These are phyloP conservation scores for Prunella himalayana DNA, from an alignment of 2,113 vertebrate species.

Conservation along the genomic window DNA sequence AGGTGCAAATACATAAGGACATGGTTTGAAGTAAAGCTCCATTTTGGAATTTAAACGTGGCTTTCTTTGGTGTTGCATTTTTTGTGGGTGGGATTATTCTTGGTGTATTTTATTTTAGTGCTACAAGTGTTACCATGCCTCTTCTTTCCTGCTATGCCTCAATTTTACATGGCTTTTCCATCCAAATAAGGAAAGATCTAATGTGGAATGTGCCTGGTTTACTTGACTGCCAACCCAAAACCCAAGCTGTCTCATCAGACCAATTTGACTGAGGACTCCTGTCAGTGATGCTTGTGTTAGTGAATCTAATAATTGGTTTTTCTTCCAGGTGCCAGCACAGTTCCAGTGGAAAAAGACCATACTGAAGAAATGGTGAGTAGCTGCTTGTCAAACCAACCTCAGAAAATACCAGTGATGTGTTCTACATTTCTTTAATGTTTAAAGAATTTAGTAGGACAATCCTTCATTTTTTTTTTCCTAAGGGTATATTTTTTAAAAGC, in stretches of 20 bases:
- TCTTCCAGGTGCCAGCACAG: constrained; percentile 6
- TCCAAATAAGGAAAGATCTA: background rate
- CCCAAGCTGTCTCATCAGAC: background rate
- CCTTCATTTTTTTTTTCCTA: background rate
- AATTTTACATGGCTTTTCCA: background rate
- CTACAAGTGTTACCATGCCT: background rate
- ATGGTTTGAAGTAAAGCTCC: background rate
- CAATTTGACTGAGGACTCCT: background rate
- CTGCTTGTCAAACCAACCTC: background rate
- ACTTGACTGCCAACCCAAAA: background rate
- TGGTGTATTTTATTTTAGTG: background rate
- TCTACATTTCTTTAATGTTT: background rate
- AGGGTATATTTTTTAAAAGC: background rate
- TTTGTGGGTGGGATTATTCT: background rate
- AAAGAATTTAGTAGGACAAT: too few species aligned
- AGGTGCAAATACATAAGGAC: background rate
- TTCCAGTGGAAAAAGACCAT: constrained; percentile 41
- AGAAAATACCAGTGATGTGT: background rate
- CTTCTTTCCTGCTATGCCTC: background rate
- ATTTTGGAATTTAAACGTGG: background rate
- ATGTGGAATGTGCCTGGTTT: background rate
- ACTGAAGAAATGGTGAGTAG: constrained; percentile 60
- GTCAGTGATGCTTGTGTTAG: background rate
- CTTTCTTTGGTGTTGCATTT: background rate
- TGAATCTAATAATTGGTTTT: background rate